Percentiles rank a stretch among this genome's conserved stretches.
These are phyloP conservation scores for Molossus molossus DNA, from an alignment of 2,797 vertebrate genomes.

Conservation along the genomic window DNA sequence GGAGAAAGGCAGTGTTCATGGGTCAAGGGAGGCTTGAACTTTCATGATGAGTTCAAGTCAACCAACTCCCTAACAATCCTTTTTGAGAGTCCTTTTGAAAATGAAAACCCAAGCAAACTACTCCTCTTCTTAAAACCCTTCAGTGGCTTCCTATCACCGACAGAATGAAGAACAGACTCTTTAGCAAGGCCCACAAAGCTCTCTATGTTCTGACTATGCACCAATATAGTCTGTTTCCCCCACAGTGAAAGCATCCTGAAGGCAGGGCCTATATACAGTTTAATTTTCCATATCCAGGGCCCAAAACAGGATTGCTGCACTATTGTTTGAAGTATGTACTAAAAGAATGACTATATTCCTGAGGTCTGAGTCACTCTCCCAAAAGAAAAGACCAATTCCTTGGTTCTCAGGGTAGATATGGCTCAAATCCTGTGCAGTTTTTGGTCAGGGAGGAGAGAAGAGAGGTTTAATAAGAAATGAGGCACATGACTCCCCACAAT, in stretches of 20 bases:
- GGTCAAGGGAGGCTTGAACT: neutral
- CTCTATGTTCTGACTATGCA: neutral
- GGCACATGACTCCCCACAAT: neutral
- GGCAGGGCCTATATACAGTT: neutral
- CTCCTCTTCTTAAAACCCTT: neutral
- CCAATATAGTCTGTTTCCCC: neutral
- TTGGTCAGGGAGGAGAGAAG: neutral
- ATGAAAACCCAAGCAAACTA: neutral
- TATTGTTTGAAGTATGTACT: neutral
- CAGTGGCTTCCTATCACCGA: neutral
- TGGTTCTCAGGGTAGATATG: neutral
- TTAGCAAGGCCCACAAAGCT: neutral
- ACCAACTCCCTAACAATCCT: neutral
- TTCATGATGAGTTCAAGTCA: neutral
- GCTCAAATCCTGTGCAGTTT: neutral
- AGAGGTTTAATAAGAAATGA: neutral
- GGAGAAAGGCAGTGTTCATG: neutral
- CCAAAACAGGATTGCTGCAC: neutral
- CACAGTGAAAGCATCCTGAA: neutral
- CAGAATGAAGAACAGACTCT: neutral
- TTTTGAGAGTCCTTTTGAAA: neutral
- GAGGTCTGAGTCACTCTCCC: neutral
- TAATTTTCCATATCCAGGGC: neutral
- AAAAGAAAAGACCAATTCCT: neutral
- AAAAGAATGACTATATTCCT: neutral